Percentiles rank a stretch among this genome's conserved stretches.
These are phyloP conservation scores for Trachelus iudaicus DNA, from an alignment of 2,888 invertebrate genomes.

Conservation along the genomic window DNA sequence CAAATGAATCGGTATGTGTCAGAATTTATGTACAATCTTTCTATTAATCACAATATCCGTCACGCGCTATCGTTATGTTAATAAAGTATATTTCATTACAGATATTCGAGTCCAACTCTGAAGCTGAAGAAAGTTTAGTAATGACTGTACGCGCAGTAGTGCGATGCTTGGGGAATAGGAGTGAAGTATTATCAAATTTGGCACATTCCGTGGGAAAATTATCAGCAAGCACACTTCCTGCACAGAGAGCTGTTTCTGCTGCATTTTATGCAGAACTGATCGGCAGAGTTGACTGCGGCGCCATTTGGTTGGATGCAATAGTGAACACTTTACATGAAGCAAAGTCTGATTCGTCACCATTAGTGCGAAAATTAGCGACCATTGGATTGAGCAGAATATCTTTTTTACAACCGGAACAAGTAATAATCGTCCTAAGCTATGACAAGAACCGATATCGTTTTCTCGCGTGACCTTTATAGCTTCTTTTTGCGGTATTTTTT, in stretches of 20 bases:
- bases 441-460: neutral
- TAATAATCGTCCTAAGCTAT: neutral
- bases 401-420: conserved; percentile 46
- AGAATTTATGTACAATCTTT: neutral
- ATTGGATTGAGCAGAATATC: conserved; percentile 54
- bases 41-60: neutral
- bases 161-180: conserved; percentile 37
- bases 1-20: conserved; percentile 41
- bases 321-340: conserved; percentile 53
- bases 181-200: conserved; percentile 38
- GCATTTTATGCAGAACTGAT: conserved; percentile 54
- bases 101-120: conserved; percentile 46
- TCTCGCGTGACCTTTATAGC: neutral
- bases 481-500: neutral
- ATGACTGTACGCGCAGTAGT: conserved; percentile 46
- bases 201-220: conserved; percentile 45
- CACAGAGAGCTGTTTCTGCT: conserved; percentile 51
- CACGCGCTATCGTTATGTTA: neutral
- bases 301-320: conserved; percentile 55
- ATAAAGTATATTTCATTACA: conserved; percentile 16
- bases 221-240: conserved; percentile 47
- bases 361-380: conserved; percentile 54
- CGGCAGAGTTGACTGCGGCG: conserved; percentile 46
- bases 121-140: conserved; percentile 49
- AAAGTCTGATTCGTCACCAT: conserved; percentile 52